Conservation (phyloP, 92 coral and sea anemone genomes). For the Chrysogorgia sp. region DNA sequence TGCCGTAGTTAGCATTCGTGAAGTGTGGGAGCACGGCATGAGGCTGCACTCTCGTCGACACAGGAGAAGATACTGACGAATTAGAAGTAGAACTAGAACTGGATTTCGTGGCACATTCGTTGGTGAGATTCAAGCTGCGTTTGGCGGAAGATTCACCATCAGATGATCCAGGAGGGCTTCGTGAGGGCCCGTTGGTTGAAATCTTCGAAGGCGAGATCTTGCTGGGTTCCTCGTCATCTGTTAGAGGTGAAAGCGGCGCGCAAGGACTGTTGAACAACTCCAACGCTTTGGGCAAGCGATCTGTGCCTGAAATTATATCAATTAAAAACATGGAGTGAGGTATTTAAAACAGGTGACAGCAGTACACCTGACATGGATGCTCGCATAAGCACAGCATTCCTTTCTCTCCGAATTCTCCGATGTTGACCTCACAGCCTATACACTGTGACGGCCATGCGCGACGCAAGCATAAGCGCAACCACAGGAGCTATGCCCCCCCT, state of each 20-base stretch:
- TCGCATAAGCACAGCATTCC: too few relatives aligned
- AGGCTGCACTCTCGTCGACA: slow-evolving; percentile 35
- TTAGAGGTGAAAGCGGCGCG: slow-evolving; percentile 67
- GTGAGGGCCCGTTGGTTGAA: not conserved
- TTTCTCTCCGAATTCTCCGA: too few relatives aligned
- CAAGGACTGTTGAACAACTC: slow-evolving; percentile 83
- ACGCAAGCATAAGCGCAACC: too few relatives aligned
- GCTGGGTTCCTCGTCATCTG: slow-evolving; percentile 71
- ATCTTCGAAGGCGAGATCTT: slow-evolving; percentile 21
- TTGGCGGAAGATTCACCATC: slow-evolving; percentile 58
- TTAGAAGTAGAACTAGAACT: slow-evolving; percentile 4
- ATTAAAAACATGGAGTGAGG: not conserved
- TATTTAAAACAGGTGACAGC: not conserved
- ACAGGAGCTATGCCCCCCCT: too few relatives aligned
- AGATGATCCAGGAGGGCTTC: not conserved
- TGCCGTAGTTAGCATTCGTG: slow-evolving; percentile 22
- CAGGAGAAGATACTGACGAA: slow-evolving; percentile 16
- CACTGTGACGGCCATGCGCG: too few relatives aligned
- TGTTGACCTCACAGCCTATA: too few relatives aligned
- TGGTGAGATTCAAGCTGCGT: slow-evolving; percentile 38
- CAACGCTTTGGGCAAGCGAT: slow-evolving; percentile 76
- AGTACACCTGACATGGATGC: too few relatives aligned
- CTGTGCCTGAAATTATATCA: slow-evolving; percentile 62
- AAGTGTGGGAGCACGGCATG: slow-evolving; percentile 27
- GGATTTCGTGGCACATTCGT: not conserved